Percentiles rank a stretch among this genome's conserved stretches.
Conservation (phyloP, 2,888 invertebrate genomes). For the Harpagoxenus sublaevis region DNA sequence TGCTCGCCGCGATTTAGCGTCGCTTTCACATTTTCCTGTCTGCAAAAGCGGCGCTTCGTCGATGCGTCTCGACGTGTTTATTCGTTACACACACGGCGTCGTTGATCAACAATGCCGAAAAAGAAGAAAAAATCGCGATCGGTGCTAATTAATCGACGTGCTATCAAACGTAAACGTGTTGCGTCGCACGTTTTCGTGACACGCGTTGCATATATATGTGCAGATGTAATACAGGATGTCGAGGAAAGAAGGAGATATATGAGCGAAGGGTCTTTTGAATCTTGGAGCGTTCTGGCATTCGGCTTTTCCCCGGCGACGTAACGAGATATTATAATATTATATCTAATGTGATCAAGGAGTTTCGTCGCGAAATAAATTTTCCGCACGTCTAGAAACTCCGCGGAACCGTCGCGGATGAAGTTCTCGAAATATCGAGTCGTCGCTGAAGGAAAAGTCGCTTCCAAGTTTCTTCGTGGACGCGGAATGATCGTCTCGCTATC, state of each 20-base stretch:
- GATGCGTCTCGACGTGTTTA: constrained; percentile 24
- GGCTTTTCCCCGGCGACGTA: constrained; percentile 7
- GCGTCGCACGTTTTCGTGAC: neutral
- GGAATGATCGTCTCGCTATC: constrained; percentile 20
- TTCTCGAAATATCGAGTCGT: neutral
- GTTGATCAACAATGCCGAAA: neutral
- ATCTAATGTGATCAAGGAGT: neutral
- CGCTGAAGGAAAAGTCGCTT: constrained; percentile 23
- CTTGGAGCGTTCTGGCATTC: constrained; percentile 5
- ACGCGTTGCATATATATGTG: neutral
- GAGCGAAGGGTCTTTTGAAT: neutral
- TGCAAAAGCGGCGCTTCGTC: constrained; percentile 5
- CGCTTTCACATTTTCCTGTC: constrained; percentile 27
- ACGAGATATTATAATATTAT: neutral
- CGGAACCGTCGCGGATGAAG: neutral
- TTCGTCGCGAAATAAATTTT: neutral
- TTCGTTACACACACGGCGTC: constrained; percentile 21
- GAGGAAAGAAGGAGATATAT: neutral
- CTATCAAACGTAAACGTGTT: neutral
- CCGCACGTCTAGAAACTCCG: neutral
- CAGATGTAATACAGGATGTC: constrained; percentile 18
- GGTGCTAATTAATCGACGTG: constrained; percentile 26
- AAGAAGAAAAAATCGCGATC: constrained; percentile 6
- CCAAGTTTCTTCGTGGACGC: neutral
- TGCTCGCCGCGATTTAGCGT: constrained; percentile 39